A percentile compares a stretch with the other conserved stretches of the same genome.
Conservation (phyloP, 2,888 invertebrate species). For the Dryomyza anilis region DNA sequence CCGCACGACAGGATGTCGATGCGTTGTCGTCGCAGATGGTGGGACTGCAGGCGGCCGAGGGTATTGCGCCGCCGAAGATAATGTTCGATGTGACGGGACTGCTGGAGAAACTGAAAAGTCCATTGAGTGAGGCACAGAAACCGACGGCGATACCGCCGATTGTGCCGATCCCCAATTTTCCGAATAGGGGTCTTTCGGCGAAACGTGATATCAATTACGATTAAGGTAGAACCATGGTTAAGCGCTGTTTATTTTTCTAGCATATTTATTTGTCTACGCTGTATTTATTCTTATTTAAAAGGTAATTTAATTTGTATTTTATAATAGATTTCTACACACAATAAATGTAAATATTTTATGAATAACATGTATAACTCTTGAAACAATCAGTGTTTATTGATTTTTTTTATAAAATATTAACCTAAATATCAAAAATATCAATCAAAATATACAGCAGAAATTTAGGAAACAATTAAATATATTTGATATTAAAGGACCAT, state of each 20-base stretch:
- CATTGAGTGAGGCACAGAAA: conserved; percentile 45
- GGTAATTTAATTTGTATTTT: no score
- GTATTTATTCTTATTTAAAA: neutral
- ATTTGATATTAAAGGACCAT: neutral
- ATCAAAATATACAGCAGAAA: no score
- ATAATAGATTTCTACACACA: neutral
- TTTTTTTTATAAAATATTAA: no score
- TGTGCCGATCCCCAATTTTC: conserved; percentile 29
- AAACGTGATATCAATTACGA: conserved; percentile 9
- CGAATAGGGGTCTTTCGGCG: neutral
- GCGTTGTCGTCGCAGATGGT: conserved; percentile 60
- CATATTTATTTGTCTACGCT: conserved; percentile 1
- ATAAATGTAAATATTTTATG: neutral
- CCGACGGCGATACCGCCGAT: conserved; percentile 55
- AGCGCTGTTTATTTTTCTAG: conserved; percentile 16
- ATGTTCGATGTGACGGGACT: conserved; percentile 50
- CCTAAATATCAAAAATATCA: no score
- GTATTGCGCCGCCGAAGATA: conserved; percentile 49
- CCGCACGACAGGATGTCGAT: conserved; percentile 60
- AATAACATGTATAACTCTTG: no score
- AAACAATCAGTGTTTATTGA: no score
- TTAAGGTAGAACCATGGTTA: conserved; percentile 17
- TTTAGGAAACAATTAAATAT: conserved; percentile 1
- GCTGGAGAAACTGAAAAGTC: conserved; percentile 50
- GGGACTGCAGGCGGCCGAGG: conserved; percentile 57